A percentile compares a stretch with the other conserved stretches of the same genome.
phyloP scores from a whole-genome alignment of 2,888 invertebrate species.

The Pheosia tremula region DNA sequence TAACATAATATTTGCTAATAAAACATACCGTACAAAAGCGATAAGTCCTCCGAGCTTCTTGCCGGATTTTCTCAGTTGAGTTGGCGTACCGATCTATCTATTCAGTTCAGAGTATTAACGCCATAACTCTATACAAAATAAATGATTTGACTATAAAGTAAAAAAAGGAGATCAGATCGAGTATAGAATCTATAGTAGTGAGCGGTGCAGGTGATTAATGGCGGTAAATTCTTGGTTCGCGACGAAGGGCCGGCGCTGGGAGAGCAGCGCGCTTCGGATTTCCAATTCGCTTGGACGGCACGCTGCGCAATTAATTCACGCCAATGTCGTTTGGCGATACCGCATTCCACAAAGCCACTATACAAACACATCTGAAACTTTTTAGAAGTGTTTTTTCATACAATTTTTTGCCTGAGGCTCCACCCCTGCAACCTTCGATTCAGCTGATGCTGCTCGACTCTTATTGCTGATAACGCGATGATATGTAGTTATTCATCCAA shows the following conservation, averaged over 20 bases:
- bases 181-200: constrained; percentile 24
- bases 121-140: not conserved
- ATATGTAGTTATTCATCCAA: no score
- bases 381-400: not conserved
- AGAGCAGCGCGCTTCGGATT: constrained; percentile 40
- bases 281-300: constrained; percentile 45
- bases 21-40: no score
- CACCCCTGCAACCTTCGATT: no score
- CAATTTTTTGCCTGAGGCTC: no score
- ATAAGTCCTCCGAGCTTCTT: no score
- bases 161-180: constrained; percentile 16
- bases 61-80: no score
- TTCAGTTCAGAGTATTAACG: no score
- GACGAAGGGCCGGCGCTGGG: constrained; percentile 34
- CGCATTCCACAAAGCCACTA: not conserved
- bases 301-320: constrained; percentile 41
- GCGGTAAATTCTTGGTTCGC: constrained; percentile 36
- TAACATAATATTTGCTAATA: no score
- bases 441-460: no score
- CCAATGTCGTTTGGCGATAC: constrained; percentile 17
- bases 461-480: no score
- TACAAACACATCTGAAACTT: not conserved
- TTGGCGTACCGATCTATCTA: no score
- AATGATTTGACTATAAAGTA: not conserved
- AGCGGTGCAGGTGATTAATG: constrained; percentile 47